Evolutionary conservation across 1,140 invertebrate genomes (phyloP), one percentile per base, ranked within the genome.

Genomic region (Heliothis virescens): DNA sequence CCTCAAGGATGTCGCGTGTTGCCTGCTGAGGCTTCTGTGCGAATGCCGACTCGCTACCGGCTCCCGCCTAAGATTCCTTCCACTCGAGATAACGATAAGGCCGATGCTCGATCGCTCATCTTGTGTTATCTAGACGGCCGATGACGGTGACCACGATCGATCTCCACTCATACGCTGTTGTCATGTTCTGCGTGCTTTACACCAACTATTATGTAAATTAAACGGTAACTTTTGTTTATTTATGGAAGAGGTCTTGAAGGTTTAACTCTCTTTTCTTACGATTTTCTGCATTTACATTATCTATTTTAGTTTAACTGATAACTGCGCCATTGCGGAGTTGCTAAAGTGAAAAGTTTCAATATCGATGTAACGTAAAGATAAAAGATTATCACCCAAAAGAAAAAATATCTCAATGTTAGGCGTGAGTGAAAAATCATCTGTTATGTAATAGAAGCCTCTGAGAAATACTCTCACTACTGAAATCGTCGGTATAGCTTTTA

Each of bases 61-160:
- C 85, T 78, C 81, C 80, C 82, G 75, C 82, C 74, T 86, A 93
- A 88, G 90, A 93, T 90, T 92, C 90, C 89, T 94, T 91, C 89
- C 87, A 87, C 79, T 79, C 83, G 81, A 90, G 92, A 93, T 94
- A 93, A 91, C 85, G 89, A 89, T 92, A 92, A 92, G 87, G 86
- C 79, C 84, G 83, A 65, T 34, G 57, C 83, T 75, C 90, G 88
- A 93, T 93, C 92, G 86, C 91, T 94, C 92, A 94, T 93, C 91
- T 94, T 89, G 79, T 79, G 85, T 89, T 94, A 93, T 94, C 92
- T 91, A 82, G 86, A 90, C 87, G 80, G 53, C 55, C 63, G 84
- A 89, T 90, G 86, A 90, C 89, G 86, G 91, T 89, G 85, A 90
- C 89, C 88, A 89, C 90, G 79, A 93, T 94, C 91, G 89, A 94